Base-by-base conservation (phyloP, 2,888 invertebrate genomes). In the Drosophila flavopinicola region DNA sequence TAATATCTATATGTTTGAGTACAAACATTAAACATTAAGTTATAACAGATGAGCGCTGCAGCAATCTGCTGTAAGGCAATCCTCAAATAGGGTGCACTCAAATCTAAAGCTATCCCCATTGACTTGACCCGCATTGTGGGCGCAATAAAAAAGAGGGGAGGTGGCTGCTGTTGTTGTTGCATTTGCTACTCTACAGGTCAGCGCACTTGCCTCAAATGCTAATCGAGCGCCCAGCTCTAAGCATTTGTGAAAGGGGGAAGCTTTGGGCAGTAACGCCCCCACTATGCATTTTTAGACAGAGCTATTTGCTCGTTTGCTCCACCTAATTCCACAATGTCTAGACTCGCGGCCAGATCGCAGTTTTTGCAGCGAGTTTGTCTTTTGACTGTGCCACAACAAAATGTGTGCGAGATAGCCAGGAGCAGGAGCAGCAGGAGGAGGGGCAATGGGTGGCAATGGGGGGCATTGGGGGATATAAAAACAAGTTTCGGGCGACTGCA, bases 321-420 rank as follows among this genome's bases (percentile, higher is more conserved):
- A 47, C 52, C 78, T 82, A 75, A 86, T 79, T 85, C 73, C 66
- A 58, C 57, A 61, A 66, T 66, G 86, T 80, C 79, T 80, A 80
- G 79, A 83, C 86, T 42, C 29, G 33, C 10, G 38, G 37, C 44
- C 44, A 64, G 57, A 60, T 64, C 71, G 64, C 42, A 58, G 60
- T 59, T 76, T 72, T 75, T 51, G 23, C 47, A 61, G 53, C 63
- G 52, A 69, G 69, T 47, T 76, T 83, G 78, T 83, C 79, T 83
- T 78, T 78, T 78, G 65, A 79, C 58, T 56, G 63, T 61, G 61
- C 58, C 48, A 54, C 59, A 61, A 54, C 59, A 61, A 61, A 47
- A 41, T 47, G 42, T 11, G 17, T n/a, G n/a, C 9, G 24, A 3
- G 0, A 1, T 17, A 10, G 7, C 7, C n/a, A n/a, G 4, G 11